Evolutionary conservation across 2,113 vertebrate genomes (phyloP).

Genomic region (Prinia subflava): DNA sequence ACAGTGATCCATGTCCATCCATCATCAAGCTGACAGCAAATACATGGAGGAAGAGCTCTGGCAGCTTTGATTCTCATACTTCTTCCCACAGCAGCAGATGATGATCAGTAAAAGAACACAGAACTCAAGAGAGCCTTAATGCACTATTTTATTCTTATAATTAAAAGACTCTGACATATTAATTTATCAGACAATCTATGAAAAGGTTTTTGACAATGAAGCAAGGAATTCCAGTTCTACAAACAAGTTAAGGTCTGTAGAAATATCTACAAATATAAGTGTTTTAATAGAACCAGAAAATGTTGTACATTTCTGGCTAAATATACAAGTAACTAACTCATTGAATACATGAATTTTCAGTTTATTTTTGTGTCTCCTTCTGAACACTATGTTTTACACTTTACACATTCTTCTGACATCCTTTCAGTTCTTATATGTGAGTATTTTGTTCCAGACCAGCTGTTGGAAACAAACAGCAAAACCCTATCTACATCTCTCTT

Average conservation of each 20-base stretch:
- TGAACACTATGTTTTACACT: neutral
- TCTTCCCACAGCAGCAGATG: neutral
- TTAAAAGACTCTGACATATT: neutral
- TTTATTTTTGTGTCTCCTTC: neutral
- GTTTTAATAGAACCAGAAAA: neutral
- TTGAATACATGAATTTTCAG: neutral
- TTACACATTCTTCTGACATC: neutral
- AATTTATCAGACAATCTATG: neutral
- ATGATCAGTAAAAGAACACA: neutral
- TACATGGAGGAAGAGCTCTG: neutral
- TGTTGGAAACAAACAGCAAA: neutral
- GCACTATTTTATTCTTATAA: neutral
- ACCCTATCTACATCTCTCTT: neutral
- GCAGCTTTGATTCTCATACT: neutral
- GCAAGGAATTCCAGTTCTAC: neutral
- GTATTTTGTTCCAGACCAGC: neutral
- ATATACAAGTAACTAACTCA: neutral
- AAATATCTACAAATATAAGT: neutral
- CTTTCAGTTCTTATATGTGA: neutral
- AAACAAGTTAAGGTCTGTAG: neutral
- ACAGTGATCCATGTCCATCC: neutral
- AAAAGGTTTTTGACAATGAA: neutral
- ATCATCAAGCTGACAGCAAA: neutral
- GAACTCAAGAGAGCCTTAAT: neutral
- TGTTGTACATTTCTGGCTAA: neutral